Base-by-base conservation (phyloP, 2,888 invertebrate genomes). In the Deilephila porcellus region DNA sequence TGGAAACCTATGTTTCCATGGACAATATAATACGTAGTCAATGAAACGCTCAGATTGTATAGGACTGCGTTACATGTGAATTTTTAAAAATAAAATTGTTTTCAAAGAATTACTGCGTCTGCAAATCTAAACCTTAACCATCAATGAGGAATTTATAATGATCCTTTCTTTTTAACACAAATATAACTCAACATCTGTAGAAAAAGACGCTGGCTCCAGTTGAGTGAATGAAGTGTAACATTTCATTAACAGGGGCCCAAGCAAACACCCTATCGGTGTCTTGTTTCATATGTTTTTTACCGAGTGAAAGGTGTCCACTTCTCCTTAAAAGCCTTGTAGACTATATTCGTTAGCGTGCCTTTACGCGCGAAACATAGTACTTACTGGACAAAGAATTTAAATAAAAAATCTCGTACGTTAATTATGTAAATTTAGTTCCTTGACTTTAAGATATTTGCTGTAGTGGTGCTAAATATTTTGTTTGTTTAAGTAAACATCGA, bases 311-410 rank as follows among this genome's bases (percentile, higher is more conserved):
- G 92, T 88, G 84, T 87, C 88, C 88, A 89, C 88, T 87, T 90
- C 91, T 90, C 90, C 89, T 90, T 92, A 90, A 92, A 92, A 91
- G 90, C 90, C 90, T 90, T 92, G 91, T 93, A 85, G 89, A 86
- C 86, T 86, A 86, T 90, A 85, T 87, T 91, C 83, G 89, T 92
- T 93, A 92, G 88, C 91, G 82, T 84, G 78, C 85, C 86, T 88
- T 86, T 85, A 86, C 83, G 86, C 83, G 85, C 81, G 83, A 83
- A 85, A 86, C 86, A 85, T 84, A 85, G 84, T 84, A 80, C 81
- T 87, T 84, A 87, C 85, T 83, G 85, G 80, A 81, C 84, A 87
- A 83, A 87, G 81, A 81, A 81, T 76, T 67, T 73, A 59, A 67
- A 67, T 59, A 20, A 63, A 59, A 67, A 56, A 37, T 64, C 17